Evolutionary conservation across 2,113 vertebrate genomes (phyloP).

Genomic region (Zootoca vivipara): DNA sequence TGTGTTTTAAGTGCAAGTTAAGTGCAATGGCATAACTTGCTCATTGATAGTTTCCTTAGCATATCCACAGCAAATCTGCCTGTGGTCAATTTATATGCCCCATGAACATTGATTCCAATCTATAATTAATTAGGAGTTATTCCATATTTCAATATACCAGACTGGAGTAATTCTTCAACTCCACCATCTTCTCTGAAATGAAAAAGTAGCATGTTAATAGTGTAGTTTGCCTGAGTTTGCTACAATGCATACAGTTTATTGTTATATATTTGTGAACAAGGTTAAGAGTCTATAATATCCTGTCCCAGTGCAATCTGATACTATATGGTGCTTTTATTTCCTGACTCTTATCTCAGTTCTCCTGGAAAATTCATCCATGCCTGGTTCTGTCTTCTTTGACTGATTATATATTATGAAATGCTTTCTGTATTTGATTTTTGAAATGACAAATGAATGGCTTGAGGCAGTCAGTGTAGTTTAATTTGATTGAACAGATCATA

Average conservation of each 20-base stretch:
- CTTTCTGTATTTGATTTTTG: constrained; percentile 55
- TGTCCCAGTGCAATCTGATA: constrained; percentile 55
- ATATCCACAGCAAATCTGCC: neutral
- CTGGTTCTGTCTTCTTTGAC: constrained; percentile 47
- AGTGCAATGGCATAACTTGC: neutral
- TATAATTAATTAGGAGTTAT: neutral
- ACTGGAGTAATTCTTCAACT: constrained; percentile 10
- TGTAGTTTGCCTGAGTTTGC: constrained; percentile 40
- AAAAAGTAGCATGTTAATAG: constrained; percentile 14
- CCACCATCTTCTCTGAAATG: neutral
- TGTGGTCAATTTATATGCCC: neutral
- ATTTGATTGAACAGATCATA: constrained; percentile 64
- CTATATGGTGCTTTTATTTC: constrained; percentile 60
- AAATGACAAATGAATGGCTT: constrained; percentile 61
- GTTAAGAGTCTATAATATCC: constrained; percentile 64
- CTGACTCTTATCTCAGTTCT: constrained; percentile 60
- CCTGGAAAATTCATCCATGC: constrained; percentile 53
- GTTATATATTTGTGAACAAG: constrained; percentile 59
- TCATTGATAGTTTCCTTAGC: neutral
- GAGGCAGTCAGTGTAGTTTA: constrained; percentile 61
- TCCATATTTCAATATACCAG: neutral
- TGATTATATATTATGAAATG: constrained; percentile 49
- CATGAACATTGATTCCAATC: neutral
- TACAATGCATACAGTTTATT: constrained; percentile 36
- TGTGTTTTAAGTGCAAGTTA: neutral